Base-by-base conservation (phyloP, 2,113 vertebrate species). In the Calypte anna region DNA sequence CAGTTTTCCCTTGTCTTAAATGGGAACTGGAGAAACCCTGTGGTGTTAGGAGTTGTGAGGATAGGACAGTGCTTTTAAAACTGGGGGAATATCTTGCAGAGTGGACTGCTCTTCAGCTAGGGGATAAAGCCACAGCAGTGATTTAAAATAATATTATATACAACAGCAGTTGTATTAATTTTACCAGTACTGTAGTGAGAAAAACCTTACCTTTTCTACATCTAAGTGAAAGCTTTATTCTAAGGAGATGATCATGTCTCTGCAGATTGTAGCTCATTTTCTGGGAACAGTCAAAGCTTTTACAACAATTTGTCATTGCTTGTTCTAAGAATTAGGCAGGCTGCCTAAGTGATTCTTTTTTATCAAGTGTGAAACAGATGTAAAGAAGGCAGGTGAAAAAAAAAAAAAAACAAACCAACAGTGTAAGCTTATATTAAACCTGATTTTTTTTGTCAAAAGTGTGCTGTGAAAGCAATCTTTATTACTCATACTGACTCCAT, bases 291-390 rank as follows among this genome's bases (percentile, higher is more conserved):
- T 78, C 87, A 94, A 86, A 59, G 81, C 91, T 96, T 83, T 88
- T 77, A 69, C 28, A 92, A 66, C 64, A 86, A 86, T 97, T 30
- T 97, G 96, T 86, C 61, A 33, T 78, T 91, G 97, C 97, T 96
- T 97, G 97, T 97, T 96, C 67, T 92, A 55, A 89, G 79, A 83
- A 64, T 9, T 96, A 95, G 92, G 76, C 81, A 94, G 92, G 50
- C 67, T 24, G 57, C n/a, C 5, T 28, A 73, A 92, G 75, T 68
- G 72, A 63, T 94, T 97, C 94, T 17, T 54, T 95, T 94, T 88
- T 66, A 91, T 83, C 82, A 93, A 69, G 46, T 67, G 18, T 88
- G 86, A 96, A 92, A 87, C 91, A 91, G 92, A 90, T 38, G 14
- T 70, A 92, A 90, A 77, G 74, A 91, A 88, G 79, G 40, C 48